Conservation (phyloP, 1,140 invertebrate species). For the Meteorus sp. region DNA sequence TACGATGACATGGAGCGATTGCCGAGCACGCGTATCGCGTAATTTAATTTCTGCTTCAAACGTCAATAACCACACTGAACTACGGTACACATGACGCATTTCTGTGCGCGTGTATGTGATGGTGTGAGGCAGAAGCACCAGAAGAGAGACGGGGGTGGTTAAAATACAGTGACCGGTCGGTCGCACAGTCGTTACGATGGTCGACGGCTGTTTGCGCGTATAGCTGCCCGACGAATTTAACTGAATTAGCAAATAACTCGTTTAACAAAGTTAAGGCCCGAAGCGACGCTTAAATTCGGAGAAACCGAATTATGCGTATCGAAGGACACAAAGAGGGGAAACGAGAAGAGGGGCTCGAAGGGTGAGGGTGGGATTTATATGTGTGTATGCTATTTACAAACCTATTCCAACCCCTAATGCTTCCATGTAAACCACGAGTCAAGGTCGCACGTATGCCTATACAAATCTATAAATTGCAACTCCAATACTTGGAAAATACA, state of each 20-base stretch:
- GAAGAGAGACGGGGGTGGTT: conserved; percentile 7
- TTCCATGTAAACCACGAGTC: too few relatives aligned
- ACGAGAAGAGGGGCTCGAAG: not conserved
- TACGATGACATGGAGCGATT: conserved; percentile 29
- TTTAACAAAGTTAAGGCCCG: conserved; percentile 57
- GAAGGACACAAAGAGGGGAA: not conserved
- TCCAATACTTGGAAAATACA: too few relatives aligned
- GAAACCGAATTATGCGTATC: conserved; percentile 53
- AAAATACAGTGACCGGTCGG: too few relatives aligned
- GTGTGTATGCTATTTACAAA: too few relatives aligned
- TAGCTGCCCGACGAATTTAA: conserved; percentile 49
- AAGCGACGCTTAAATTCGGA: conserved; percentile 54
- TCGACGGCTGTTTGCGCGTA: conserved; percentile 28
- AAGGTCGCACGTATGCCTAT: too few relatives aligned
- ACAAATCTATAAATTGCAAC: too few relatives aligned
- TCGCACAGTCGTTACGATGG: conserved; percentile 30
- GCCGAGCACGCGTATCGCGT: conserved; percentile 54
- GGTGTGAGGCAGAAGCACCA: not conserved
- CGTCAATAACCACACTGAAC: conserved; percentile 60
- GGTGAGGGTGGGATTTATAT: too few relatives aligned
- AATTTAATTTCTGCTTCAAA: conserved; percentile 57
- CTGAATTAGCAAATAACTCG: conserved; percentile 58
- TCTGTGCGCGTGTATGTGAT: conserved; percentile 29
- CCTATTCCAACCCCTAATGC: too few relatives aligned
- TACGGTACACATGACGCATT: conserved; percentile 48